A percentile compares a stretch with the other conserved stretches of the same genome.
phyloP scores from a whole-genome alignment of 2,888 invertebrate genomes.

The Chrysolina oricalcia region DNA sequence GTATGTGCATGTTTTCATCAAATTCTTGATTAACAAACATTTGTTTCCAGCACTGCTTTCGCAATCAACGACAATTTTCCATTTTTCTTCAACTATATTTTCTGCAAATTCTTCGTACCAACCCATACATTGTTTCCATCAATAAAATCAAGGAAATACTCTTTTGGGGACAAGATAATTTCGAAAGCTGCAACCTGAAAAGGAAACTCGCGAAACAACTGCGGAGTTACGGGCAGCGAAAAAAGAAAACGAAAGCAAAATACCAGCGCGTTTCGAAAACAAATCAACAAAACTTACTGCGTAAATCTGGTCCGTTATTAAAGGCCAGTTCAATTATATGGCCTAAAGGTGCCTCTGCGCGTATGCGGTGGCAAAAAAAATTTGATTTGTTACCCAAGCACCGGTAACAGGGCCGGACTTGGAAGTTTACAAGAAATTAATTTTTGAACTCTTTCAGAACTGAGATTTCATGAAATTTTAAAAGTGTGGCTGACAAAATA shows the following conservation, averaged over 20 bases:
- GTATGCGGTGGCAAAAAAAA: conserved; percentile 53
- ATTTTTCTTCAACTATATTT: no score
- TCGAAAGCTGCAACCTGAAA: conserved; percentile 17
- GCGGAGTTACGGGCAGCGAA: conserved; percentile 6
- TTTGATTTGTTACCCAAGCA: conserved; percentile 51
- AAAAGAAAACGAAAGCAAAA: conserved; percentile 31
- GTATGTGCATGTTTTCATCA: no score
- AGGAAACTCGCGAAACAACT: conserved; percentile 2
- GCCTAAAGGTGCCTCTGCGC: conserved; percentile 51
- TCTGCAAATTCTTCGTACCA: no score
- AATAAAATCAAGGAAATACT: background rate
- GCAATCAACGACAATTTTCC: no score
- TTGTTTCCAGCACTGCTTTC: no score
- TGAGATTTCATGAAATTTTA: no score
- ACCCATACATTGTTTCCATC: no score
- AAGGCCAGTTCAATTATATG: conserved; percentile 50
- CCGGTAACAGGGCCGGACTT: conserved; percentile 2
- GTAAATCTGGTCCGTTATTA: conserved; percentile 46
- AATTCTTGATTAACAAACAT: no score
- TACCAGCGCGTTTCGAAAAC: conserved; percentile 35
- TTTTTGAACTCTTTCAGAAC: no score
- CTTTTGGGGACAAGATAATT: conserved; percentile 3
- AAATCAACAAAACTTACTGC: conserved; percentile 39
- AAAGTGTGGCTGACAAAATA: no score
- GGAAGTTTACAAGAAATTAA: background rate